Percentiles rank a stretch among this genome's conserved stretches.
These are phyloP conservation scores for Pseudorectes ferrugineus DNA, from an alignment of 2,113 vertebrate species.

Conservation along the genomic window DNA sequence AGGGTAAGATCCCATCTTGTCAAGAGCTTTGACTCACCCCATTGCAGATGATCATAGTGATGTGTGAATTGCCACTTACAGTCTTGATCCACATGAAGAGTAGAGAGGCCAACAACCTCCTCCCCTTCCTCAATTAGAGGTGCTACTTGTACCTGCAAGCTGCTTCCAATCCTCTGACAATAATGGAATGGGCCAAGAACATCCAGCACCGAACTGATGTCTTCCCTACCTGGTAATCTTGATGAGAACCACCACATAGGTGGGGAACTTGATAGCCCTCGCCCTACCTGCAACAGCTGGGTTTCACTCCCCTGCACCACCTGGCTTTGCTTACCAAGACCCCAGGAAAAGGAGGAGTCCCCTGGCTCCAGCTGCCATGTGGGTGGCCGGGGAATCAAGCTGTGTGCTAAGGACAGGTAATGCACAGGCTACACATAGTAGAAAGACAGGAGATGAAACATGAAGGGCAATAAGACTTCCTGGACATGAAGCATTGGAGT, in stretches of 20 bases:
- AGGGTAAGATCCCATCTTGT: background rate
- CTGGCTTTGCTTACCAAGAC: background rate
- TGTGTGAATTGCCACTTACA: background rate
- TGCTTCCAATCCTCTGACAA: background rate
- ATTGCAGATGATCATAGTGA: background rate
- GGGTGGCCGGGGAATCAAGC: background rate
- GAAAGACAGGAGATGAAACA: background rate
- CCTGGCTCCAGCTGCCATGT: background rate
- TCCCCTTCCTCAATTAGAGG: background rate
- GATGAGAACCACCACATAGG: background rate
- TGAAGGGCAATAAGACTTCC: background rate
- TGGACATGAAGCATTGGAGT: background rate
- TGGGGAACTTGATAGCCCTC: background rate
- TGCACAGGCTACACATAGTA: background rate
- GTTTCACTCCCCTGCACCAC: background rate
- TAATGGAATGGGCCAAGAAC: background rate
- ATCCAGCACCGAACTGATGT: background rate
- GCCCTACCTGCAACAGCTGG: fast-evolving
- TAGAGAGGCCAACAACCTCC: background rate
- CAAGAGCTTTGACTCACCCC: background rate
- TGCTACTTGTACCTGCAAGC: background rate
- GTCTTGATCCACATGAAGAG: background rate
- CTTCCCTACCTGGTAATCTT: background rate
- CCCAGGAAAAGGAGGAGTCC: background rate
- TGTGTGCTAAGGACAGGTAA: background rate